Percentiles rank a stretch among this genome's conserved stretches.
These are phyloP conservation scores for Caenorhabditis panamensis DNA, from an alignment of 2,888 invertebrate genomes.

Conservation along the genomic window DNA sequence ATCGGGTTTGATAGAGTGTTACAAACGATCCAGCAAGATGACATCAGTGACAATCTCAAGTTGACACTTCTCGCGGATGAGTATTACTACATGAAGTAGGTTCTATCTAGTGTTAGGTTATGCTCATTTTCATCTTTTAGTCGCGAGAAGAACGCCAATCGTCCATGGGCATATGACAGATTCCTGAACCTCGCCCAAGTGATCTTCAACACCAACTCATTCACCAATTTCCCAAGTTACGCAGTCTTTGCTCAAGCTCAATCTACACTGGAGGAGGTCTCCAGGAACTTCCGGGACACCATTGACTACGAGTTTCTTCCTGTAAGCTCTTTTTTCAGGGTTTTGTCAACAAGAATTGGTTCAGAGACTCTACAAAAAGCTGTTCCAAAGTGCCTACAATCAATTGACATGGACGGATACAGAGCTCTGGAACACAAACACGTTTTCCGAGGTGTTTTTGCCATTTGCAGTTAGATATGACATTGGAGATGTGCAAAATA, in stretches of 20 bases:
- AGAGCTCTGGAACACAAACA: slow-evolving; percentile 41
- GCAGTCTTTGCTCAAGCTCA: slow-evolving; percentile 48
- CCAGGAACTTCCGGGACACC: slow-evolving; percentile 27
- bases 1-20: slow-evolving; percentile 57
- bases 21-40: slow-evolving; percentile 42
- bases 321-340: too few species aligned
- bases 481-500: slow-evolving; percentile 57
- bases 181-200: slow-evolving; percentile 48
- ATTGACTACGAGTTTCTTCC: slow-evolving; percentile 44
- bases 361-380: slow-evolving; percentile 47
- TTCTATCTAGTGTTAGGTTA: background rate
- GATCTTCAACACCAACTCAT: slow-evolving; percentile 50
- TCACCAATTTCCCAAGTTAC: slow-evolving; percentile 29
- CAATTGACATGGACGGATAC: slow-evolving; percentile 38
- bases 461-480: slow-evolving; percentile 63
- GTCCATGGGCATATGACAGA: slow-evolving; percentile 47
- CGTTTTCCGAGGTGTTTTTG: slow-evolving; percentile 57
- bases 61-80: slow-evolving; percentile 59
- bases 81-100: slow-evolving; percentile 51
- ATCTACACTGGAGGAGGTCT: slow-evolving; percentile 42
- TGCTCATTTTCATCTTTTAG: slow-evolving; percentile 36
- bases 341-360: too few species aligned
- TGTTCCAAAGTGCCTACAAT: slow-evolving; percentile 48
- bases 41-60: slow-evolving; percentile 43
- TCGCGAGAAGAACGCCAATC: slow-evolving; percentile 27